phyloP scores from a whole-genome alignment of 2,797 vertebrate species.

The Mus caroli region DNA sequence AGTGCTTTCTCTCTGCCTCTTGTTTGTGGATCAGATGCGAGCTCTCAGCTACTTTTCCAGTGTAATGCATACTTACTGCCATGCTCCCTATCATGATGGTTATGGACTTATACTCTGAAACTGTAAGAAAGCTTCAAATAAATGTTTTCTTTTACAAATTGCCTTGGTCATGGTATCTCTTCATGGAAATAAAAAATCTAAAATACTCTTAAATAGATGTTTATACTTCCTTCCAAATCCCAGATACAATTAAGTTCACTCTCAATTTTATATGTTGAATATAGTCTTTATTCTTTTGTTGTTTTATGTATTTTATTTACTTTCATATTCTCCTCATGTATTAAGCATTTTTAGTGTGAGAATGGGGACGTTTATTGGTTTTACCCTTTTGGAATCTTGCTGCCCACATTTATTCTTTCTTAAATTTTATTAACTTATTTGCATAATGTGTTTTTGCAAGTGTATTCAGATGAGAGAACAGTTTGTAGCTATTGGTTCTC shows the following conservation, averaged over 20 bases:
- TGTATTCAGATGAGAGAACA: not conserved
- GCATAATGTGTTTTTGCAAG: not conserved
- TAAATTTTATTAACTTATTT: not conserved
- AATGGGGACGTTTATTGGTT: not conserved
- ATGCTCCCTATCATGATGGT: not conserved
- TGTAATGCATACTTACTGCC: not conserved
- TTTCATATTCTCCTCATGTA: not conserved
- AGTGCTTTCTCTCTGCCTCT: not conserved
- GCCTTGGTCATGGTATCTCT: not conserved
- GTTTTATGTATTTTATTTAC: not conserved
- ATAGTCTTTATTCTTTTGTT: not conserved
- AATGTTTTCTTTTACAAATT: not conserved
- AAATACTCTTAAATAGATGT: not conserved
- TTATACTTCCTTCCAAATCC: not conserved
- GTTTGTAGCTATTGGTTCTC: not conserved
- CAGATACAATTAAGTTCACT: not conserved
- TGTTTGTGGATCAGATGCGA: not conserved
- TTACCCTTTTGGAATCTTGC: not conserved
- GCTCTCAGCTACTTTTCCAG: not conserved
- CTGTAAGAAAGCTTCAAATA: not conserved
- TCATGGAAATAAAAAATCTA: not conserved
- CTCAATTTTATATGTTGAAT: not conserved
- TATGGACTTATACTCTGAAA: not conserved
- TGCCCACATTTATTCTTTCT: not conserved
- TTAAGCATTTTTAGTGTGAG: not conserved